These are phyloP conservation scores for Seriola rivoliana DNA, from an alignment of 2,113 vertebrate genomes.

Conservation along the genomic window DNA sequence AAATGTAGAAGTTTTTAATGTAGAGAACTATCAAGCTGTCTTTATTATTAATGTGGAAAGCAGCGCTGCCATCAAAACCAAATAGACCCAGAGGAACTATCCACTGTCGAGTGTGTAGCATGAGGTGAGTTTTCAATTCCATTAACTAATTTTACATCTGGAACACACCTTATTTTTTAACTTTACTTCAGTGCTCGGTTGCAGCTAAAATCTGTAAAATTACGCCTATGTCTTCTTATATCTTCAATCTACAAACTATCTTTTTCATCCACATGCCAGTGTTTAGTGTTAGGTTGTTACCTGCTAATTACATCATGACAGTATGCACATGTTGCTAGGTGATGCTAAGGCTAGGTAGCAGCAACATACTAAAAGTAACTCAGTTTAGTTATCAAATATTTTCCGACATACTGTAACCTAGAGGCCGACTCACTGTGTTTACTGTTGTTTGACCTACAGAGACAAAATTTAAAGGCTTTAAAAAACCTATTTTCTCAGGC, in stretches of 20 bases:
- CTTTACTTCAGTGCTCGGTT: background rate
- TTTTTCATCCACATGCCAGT: background rate
- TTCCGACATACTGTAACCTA: too few relatives aligned
- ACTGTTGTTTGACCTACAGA: background rate
- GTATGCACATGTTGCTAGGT: background rate
- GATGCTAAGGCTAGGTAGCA: background rate
- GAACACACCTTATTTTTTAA: background rate
- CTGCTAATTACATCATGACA: background rate
- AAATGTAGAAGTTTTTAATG: constrained; percentile 78
- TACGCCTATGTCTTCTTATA: background rate
- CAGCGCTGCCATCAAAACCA: constrained; percentile 62
- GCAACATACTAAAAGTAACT: too few relatives aligned
- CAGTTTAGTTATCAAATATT: too few relatives aligned
- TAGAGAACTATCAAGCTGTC: constrained; percentile 59
- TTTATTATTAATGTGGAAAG: constrained; percentile 72
- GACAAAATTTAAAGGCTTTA: background rate
- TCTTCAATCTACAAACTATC: background rate
- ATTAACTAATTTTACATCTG: constrained; percentile 1
- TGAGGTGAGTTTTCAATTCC: background rate
- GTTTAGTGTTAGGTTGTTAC: background rate
- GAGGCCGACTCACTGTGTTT: too few relatives aligned
- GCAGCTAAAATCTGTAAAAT: background rate
- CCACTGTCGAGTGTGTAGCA: constrained; percentile 31
- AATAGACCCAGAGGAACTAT: constrained; percentile 65
- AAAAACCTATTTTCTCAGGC: too few relatives aligned